A percentile compares a stretch with the other conserved stretches of the same genome.
These are phyloP conservation scores for Eleginops maclovinus DNA, from an alignment of 2,113 vertebrate species.

Conservation along the genomic window DNA sequence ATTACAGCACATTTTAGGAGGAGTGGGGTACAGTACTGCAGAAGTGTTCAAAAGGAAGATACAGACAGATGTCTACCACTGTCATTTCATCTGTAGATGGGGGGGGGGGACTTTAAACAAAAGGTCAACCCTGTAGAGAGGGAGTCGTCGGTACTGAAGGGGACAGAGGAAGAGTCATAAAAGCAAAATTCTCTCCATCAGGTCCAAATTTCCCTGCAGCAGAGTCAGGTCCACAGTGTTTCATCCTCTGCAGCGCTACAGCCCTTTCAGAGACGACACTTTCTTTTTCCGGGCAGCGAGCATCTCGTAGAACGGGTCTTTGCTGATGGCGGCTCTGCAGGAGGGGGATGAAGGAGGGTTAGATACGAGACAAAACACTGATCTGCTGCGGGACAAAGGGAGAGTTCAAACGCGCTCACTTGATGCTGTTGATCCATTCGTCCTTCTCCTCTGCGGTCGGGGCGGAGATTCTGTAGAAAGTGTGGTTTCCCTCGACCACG, in stretches of 20 bases:
- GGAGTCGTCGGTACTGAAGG: neutral
- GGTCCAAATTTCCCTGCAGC: slow-evolving; percentile 37
- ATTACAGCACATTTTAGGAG: slow-evolving; percentile 18
- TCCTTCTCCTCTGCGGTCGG: slow-evolving; percentile 95
- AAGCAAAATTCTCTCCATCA: slow-evolving; percentile 2
- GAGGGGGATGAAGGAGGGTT: neutral
- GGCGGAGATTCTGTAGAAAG: slow-evolving; percentile 95
- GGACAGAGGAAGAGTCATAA: slow-evolving; percentile 11
- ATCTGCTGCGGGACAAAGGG: too few relatives aligned
- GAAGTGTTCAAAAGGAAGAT: slow-evolving; percentile 13
- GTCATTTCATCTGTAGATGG: neutral
- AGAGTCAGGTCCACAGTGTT: slow-evolving; percentile 8
- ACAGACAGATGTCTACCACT: neutral
- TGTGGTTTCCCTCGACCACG: slow-evolving; percentile 98
- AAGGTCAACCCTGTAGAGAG: slow-evolving; percentile 20
- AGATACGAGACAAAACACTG: neutral
- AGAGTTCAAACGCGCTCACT: slow-evolving; percentile 82
- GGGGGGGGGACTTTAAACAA: neutral
- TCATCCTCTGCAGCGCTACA: slow-evolving; percentile 76
- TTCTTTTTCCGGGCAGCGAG: slow-evolving; percentile 97
- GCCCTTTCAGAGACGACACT: slow-evolving; percentile 92
- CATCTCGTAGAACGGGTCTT: slow-evolving; percentile 99
- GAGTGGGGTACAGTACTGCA: slow-evolving; percentile 17
- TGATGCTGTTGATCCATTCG: slow-evolving; percentile 97
- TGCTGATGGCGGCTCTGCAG: slow-evolving; percentile 96